A percentile compares a stretch with the other conserved stretches of the same genome.
These are phyloP conservation scores for Sebastes diaconus DNA, from an alignment of 2,797 vertebrate species.

Conservation along the genomic window DNA sequence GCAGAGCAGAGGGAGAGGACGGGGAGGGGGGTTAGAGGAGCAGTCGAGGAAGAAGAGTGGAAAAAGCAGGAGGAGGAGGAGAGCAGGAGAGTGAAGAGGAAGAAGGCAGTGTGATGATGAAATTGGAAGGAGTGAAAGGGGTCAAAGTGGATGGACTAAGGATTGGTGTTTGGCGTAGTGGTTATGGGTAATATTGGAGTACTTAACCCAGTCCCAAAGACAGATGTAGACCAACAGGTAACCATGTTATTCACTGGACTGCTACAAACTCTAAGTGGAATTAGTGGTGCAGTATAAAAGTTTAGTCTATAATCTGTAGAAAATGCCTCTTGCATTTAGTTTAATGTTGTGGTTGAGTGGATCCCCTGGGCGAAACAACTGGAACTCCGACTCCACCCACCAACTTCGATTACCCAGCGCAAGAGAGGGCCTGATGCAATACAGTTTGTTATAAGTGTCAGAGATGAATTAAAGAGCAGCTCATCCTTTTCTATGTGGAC, in stretches of 20 bases:
- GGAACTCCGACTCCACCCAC: slow-evolving; percentile 25
- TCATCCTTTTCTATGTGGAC: neutral
- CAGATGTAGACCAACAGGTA: neutral
- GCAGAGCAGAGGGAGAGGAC: slow-evolving; percentile 14
- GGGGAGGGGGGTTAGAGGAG: too few relatives aligned
- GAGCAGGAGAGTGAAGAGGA: neutral
- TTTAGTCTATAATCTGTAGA: neutral
- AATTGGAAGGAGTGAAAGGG: neutral
- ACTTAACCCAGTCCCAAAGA: neutral
- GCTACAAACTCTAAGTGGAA: neutral
- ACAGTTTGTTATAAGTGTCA: slow-evolving; percentile 9
- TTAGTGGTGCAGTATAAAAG: neutral
- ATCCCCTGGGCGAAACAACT: neutral
- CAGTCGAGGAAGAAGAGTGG: neutral
- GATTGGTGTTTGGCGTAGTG: neutral
- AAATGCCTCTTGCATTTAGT: neutral
- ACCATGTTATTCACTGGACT: neutral
- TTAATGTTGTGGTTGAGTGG: neutral
- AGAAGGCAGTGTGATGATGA: neutral
- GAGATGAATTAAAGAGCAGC: neutral
- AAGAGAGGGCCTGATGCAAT: neutral
- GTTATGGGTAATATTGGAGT: neutral
- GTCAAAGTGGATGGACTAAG: neutral
- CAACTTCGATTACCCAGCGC: slow-evolving; percentile 10
- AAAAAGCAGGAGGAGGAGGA: neutral